Evolutionary conservation across 2,888 invertebrate species (phyloP), one percentile per base, ranked within the genome.

Genomic region (Idaea biselata): DNA sequence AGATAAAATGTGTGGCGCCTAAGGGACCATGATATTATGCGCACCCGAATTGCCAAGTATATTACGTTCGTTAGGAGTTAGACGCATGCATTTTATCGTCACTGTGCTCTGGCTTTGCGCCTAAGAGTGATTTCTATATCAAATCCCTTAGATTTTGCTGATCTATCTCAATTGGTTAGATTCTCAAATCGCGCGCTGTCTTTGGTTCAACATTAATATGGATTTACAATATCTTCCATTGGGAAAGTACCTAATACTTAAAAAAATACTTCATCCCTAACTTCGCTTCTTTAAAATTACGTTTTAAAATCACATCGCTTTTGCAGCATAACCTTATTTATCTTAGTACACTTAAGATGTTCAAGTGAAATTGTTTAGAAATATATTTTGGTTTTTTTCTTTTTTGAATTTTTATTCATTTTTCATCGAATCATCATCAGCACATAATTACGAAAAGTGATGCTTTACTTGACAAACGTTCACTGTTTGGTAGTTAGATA

Each of bases 401-500:
- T 83, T 85, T 83, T 76, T 81, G 82, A 82, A 77, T 79, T 68
- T 69, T 69, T 76, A 72, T 69, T 71, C 66, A 65, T 68, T 65
- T 71, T 76, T 77, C 44, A 44, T 44, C 11, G 44, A 25, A 44
- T 44, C 44, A 77, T 79, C 75, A 81, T 81, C 80, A 86, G 85
- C 83, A 84, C 84, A 84, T 71, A 78, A 76, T 68, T 76, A 77
- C 79, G 81, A 80, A 74, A 70, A 68, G 76, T 83, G 84, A 80
- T 82, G 80, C 79, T 77, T 83, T 81, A 80, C 79, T 77, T 83
- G 80, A 80, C 83, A 78, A 79, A 80, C 76, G 78, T 79, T 79
- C 77, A 78, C 81, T 83, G 83, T 83, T 81, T 81, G 59, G 58
- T 33, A 44, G 33, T 33, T 58, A 65, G 6, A 60, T 31, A 3